These are phyloP conservation scores for Pluvianellus socialis DNA, from an alignment of 2,113 vertebrate species.

Conservation along the genomic window DNA sequence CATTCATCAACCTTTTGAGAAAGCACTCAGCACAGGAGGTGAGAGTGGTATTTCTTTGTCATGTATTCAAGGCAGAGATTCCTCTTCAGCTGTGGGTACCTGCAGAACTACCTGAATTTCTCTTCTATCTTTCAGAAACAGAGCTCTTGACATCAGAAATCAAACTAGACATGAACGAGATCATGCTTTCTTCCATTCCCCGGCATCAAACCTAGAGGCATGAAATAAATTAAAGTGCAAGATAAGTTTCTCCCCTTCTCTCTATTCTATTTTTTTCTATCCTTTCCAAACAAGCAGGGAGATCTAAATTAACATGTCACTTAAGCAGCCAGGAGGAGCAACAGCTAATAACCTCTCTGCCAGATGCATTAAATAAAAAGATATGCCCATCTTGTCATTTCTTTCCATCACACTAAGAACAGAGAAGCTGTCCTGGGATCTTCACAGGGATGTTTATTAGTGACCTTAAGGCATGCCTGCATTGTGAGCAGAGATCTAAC, in stretches of 20 bases:
- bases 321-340: not conserved
- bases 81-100: not conserved
- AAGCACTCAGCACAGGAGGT: not conserved
- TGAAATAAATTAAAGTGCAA: slow-evolving; percentile 10
- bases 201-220: not conserved
- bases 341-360: not conserved
- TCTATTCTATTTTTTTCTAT: not conserved
- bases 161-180: slow-evolving; percentile 1
- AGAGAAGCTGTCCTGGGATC: not conserved
- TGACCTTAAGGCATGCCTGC: not conserved
- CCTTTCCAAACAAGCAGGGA: not conserved
- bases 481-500: not conserved
- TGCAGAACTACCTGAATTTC: not conserved
- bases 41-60: not conserved
- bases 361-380: not conserved
- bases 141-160: not conserved
- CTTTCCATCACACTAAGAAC: not conserved
- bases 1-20: not conserved
- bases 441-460: not conserved
- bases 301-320: slow-evolving; percentile 20
- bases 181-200: not conserved
- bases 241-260: not conserved
- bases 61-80: not conserved
- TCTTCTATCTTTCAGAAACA: not conserved
- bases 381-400: not conserved